Conservation (phyloP, 2,888 invertebrate species). For the Argyra leucocephala region DNA sequence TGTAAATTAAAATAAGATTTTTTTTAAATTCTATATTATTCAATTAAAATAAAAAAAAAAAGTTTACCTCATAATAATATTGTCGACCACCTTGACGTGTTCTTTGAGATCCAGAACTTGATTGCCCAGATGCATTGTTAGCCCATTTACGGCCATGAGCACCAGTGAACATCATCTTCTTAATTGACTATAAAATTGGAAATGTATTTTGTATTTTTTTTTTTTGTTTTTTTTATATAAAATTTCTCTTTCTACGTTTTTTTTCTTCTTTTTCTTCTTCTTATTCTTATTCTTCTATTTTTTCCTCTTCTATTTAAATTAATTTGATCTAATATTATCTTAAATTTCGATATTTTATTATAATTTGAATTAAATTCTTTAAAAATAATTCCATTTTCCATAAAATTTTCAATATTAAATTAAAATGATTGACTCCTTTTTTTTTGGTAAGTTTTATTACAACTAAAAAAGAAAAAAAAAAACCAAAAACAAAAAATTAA, state of each 20-base stretch:
- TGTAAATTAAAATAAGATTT: background rate
- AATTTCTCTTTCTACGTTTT: background rate
- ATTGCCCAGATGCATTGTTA: slow-evolving; percentile 37
- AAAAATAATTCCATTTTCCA: background rate
- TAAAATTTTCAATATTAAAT: background rate
- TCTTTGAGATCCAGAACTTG: slow-evolving; percentile 30
- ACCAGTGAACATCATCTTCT: slow-evolving; percentile 62
- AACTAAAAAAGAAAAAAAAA: no score
- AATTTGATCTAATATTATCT: background rate
- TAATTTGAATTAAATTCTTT: background rate
- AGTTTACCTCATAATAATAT: slow-evolving; percentile 2
- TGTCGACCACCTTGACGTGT: slow-evolving; percentile 16
- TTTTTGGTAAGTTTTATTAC: no score
- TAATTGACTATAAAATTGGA: slow-evolving; percentile 14
- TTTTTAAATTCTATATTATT: no score
- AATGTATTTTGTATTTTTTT: background rate
- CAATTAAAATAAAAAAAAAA: no score
- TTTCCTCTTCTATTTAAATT: background rate
- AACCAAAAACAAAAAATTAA: no score
- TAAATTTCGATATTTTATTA: background rate
- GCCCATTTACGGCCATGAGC: slow-evolving; percentile 53
- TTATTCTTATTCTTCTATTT: no score
- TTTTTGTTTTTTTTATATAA: background rate
- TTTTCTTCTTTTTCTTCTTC: background rate
- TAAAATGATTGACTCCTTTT: no score